Base-by-base conservation (phyloP, 2,797 vertebrate genomes). In the Lepilemur ruficaudatus region DNA sequence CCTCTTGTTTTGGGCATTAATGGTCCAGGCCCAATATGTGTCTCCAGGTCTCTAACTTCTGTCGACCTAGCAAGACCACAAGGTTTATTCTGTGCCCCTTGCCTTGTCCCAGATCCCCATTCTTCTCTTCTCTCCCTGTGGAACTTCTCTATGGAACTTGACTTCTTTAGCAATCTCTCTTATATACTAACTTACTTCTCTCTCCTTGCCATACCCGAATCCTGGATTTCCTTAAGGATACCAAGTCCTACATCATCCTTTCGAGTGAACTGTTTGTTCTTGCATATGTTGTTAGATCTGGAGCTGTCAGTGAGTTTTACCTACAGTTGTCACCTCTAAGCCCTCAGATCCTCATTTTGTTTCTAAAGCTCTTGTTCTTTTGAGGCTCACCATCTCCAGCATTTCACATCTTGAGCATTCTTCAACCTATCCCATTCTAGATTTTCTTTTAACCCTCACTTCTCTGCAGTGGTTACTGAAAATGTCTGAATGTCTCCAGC, bases 1-100 rank as follows among this genome's bases (percentile, higher is more conserved):
- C 30, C 8, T 82, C 25, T 38, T 43, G 9, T 78, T 59, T 81
- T 30, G 35, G 20, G n/a, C 5, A 18, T 67, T 59, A 50, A 48
- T 18, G 1, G 52, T 35, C 52, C 48, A n/a, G 13, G 2, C 35
- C 10, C 2, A 32, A 4, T 17, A 1, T 7, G 3, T 14, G 18
- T 70, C 25, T 96, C 41, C 2, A 46, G 30, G 30, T 72, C 55
- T 59, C 30, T 4, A 1, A 18, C 13, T 83, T 73, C 22, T 30
- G 0, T 14, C 35, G 25, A 32, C 4, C 10, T 43, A 5, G 32
- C 7, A 50, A 38, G 57, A n/a, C 30, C 1, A 5, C 2, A 4
- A 22, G 32, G 7, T 41, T 59, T 28, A 1, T 2, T 8, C 2
- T 43, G 0, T 9, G 7, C 7, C 35, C 59, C 25, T 75, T 23